Conservation (phyloP, 2,113 vertebrate species). For the Micronycteris hirsuta region DNA sequence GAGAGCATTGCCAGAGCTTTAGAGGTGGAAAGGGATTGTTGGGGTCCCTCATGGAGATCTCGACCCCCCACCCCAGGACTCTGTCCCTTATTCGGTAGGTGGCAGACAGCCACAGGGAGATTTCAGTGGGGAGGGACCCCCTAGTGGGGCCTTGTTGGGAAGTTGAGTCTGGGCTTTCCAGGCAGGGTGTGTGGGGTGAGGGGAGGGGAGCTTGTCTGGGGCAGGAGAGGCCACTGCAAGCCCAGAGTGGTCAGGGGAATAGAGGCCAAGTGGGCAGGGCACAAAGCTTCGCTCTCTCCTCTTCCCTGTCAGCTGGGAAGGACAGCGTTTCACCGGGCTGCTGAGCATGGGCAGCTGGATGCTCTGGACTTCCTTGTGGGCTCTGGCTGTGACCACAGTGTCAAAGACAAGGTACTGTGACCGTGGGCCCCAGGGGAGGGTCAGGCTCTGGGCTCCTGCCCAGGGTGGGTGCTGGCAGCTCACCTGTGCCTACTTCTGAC, state of each 20-base stretch:
- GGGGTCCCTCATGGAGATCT: background rate
- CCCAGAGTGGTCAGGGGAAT: background rate
- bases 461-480: background rate
- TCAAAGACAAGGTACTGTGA: constrained; percentile 89
- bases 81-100: background rate
- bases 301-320: constrained; percentile 76
- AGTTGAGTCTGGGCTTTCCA: background rate
- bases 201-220: background rate
- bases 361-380: constrained; percentile 88
- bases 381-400: constrained; percentile 82
- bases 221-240: background rate
- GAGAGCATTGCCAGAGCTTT: background rate
- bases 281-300: background rate
- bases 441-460: background rate
- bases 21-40: background rate
- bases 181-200: background rate
- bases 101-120: background rate
- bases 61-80: background rate
- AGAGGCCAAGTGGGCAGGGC: background rate
- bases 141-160: background rate
- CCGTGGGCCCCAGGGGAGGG: fast-evolving
- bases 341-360: constrained; percentile 84
- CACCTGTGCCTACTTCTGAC: background rate
- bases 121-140: background rate
- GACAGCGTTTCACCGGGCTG: constrained; percentile 88